phyloP scores from a whole-genome alignment of 2,888 invertebrate species.

The Oscheius sp. region DNA sequence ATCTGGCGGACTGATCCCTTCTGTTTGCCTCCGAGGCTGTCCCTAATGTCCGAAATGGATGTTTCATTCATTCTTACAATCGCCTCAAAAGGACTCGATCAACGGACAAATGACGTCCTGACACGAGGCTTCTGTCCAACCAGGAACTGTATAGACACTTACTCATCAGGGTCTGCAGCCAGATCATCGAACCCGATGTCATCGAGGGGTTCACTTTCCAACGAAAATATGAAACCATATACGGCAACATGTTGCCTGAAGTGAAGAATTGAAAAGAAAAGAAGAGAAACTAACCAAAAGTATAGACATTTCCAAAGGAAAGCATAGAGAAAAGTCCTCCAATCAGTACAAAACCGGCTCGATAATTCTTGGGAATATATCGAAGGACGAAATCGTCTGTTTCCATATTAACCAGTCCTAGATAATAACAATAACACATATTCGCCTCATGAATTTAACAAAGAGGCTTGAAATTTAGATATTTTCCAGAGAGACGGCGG shows the following conservation, averaged over 20 bases:
- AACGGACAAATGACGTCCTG: conserved; percentile 13
- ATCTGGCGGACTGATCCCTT: not conserved
- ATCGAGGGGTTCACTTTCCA: conserved; percentile 65
- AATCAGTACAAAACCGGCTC: conserved; percentile 53
- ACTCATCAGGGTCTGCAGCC: conserved; percentile 67
- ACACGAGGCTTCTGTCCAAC: conserved; percentile 21
- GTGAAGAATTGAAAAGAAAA: not conserved
- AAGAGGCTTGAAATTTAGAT: not conserved
- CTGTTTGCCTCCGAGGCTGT: not conserved
- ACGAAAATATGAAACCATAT: conserved; percentile 67
- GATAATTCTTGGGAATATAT: conserved; percentile 44
- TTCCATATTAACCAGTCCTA: conserved; percentile 51
- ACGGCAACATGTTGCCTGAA: conserved; percentile 66
- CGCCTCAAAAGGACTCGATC: conserved; percentile 25
- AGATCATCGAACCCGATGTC: conserved; percentile 61
- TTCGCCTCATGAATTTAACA: not conserved
- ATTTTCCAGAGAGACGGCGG: not conserved
- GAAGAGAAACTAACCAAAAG: conserved; percentile 66
- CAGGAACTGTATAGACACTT: conserved; percentile 30
- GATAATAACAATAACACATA: conserved; percentile 1
- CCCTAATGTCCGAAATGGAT: conserved; percentile 12
- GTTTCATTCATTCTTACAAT: conserved; percentile 25
- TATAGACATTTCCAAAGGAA: conserved; percentile 65
- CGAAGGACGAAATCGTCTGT: conserved; percentile 58
- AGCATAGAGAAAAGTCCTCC: conserved; percentile 65